Evolutionary conservation across 2,888 invertebrate genomes (phyloP).

Genomic region (Erebia aethiops): DNA sequence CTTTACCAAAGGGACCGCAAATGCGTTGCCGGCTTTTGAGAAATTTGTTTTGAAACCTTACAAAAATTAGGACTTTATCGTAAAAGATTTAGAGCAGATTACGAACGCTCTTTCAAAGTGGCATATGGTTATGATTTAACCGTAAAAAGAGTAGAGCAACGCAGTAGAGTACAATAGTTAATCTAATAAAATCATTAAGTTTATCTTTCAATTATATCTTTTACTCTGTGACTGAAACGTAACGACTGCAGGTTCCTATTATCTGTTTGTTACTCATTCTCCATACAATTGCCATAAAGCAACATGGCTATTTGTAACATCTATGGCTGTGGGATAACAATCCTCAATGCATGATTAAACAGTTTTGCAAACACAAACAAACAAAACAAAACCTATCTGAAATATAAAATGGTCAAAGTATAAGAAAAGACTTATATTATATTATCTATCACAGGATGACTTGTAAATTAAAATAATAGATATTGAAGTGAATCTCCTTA

Average conservation of each 20-base stretch:
- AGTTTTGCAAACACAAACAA: constrained; percentile 6
- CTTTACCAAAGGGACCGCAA: too few relatives aligned
- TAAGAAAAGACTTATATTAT: too few relatives aligned
- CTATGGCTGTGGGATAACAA: constrained; percentile 19
- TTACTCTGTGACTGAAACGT: background rate
- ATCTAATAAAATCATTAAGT: background rate
- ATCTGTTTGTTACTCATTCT: constrained; percentile 3
- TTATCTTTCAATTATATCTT: constrained; percentile 2
- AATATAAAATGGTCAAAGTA: background rate
- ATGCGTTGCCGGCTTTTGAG: too few relatives aligned
- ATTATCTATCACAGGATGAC: too few relatives aligned
- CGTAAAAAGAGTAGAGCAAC: background rate
- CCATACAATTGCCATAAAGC: constrained; percentile 8
- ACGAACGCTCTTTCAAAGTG: too few relatives aligned
- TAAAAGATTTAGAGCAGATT: too few relatives aligned
- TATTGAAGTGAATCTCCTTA: too few relatives aligned
- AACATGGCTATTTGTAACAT: too few relatives aligned
- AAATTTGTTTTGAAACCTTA: too few relatives aligned
- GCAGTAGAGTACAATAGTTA: background rate
- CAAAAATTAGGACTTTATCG: too few relatives aligned
- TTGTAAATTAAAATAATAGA: too few relatives aligned
- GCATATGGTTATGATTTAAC: too few relatives aligned
- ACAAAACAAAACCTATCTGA: background rate
- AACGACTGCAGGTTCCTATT: background rate
- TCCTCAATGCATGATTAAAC: constrained; percentile 14